phyloP scores from a whole-genome alignment of 2,113 vertebrate species.

The Plecotus auritus region DNA sequence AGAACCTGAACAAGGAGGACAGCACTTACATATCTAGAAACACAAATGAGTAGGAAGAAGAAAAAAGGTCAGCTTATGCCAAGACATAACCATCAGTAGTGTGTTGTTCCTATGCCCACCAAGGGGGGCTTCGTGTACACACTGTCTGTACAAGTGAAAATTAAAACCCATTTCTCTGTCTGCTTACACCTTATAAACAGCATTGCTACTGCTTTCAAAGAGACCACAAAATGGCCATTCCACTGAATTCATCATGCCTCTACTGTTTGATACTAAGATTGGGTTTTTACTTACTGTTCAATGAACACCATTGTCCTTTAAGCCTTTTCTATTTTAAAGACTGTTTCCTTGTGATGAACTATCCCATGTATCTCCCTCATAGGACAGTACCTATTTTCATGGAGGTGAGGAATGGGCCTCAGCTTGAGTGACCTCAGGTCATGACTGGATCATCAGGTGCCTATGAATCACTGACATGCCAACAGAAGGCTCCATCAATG shows the following conservation, averaged over 20 bases:
- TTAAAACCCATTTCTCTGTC: not conserved
- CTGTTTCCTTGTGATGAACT: not conserved
- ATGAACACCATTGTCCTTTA: not conserved
- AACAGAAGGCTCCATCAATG: not conserved
- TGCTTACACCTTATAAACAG: not conserved
- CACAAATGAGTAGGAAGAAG: not conserved
- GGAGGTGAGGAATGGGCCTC: not conserved
- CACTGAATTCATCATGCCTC: not conserved
- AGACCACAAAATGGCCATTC: not conserved
- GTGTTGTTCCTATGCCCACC: not conserved
- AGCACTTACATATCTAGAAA: not conserved
- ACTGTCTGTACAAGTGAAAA: not conserved
- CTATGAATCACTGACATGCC: not conserved
- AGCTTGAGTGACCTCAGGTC: not conserved
- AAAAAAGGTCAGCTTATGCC: not conserved
- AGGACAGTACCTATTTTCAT: not conserved
- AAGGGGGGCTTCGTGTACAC: not conserved
- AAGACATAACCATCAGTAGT: not conserved
- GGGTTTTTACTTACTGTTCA: not conserved
- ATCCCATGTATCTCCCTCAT: not conserved
- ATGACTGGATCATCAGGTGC: not conserved
- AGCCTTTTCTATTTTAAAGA: not conserved
- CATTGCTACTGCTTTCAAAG: not conserved
- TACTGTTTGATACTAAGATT: not conserved
- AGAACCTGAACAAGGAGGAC: not conserved